Percentiles rank a stretch among this genome's conserved stretches.
Conservation (phyloP, 2,797 vertebrate species). For the Florisuga fusca region DNA sequence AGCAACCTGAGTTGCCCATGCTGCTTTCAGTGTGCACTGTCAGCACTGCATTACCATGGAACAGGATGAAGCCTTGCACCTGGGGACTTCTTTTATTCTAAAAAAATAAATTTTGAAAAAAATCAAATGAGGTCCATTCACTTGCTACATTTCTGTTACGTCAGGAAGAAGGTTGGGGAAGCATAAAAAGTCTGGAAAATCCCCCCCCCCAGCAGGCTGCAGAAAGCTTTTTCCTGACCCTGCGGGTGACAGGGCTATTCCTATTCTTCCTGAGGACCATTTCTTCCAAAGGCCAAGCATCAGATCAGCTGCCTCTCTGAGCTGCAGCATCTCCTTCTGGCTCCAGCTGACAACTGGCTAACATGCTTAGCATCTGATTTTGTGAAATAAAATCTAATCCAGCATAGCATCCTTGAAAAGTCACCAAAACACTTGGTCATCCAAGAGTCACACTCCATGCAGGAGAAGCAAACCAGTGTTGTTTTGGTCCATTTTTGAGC, state of each 20-base stretch:
- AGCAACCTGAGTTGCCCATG: background rate
- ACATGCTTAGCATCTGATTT: background rate
- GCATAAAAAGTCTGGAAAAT: background rate
- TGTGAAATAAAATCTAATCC: background rate
- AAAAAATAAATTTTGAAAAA: background rate
- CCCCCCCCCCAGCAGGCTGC: background rate
- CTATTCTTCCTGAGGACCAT: background rate
- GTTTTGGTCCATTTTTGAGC: background rate
- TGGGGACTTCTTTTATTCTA: background rate
- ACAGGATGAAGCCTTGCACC: background rate
- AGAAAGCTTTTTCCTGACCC: background rate
- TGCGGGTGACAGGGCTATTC: background rate
- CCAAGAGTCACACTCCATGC: background rate
- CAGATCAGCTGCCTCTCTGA: background rate
- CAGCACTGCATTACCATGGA: background rate
- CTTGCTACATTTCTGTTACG: background rate
- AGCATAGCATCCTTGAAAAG: background rate
- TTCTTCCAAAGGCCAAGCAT: background rate
- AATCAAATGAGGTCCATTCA: background rate
- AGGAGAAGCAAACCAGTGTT: background rate
- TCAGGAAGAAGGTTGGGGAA: background rate
- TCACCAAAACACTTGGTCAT: background rate
- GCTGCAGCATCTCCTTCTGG: background rate
- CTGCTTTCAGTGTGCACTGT: background rate
- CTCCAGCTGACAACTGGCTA: background rate